Percentiles rank a stretch among this genome's conserved stretches.
phyloP scores from a whole-genome alignment of 1,140 invertebrate species.

The Leptonema lineaticorne region DNA sequence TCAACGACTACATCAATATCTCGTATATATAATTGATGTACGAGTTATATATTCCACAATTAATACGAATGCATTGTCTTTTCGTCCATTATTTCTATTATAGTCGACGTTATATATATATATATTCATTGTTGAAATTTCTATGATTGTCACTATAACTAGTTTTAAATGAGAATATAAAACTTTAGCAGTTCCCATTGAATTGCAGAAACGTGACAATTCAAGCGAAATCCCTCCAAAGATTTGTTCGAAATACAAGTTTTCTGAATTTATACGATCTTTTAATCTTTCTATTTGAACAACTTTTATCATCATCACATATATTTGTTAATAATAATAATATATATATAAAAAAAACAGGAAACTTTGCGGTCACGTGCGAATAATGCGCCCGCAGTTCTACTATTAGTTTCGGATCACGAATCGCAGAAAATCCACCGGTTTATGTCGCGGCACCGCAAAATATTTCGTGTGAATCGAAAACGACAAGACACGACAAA shows the following conservation, averaged over 20 bases:
- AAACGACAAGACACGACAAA: not conserved
- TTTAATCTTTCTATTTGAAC: no score
- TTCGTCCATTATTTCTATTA: not conserved
- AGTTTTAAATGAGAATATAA: slow-evolving; percentile 1
- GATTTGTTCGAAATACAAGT: no score
- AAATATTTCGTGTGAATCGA: slow-evolving; percentile 1
- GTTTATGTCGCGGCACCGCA: not conserved
- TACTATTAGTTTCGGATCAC: not conserved
- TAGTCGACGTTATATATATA: not conserved
- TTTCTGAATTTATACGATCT: no score
- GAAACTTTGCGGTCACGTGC: not conserved
- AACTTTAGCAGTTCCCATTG: not conserved
- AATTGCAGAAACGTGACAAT: not conserved
- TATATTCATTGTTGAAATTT: not conserved
- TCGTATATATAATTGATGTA: slow-evolving; percentile 12
- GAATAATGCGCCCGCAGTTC: slow-evolving; percentile 1
- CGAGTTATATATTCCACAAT: not conserved
- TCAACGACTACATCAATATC: slow-evolving; percentile 21
- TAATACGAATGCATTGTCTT: not conserved
- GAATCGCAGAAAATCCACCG: not conserved
- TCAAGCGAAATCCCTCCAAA: no score
- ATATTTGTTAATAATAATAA: not conserved
- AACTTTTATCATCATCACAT: no score
- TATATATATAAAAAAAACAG: no score
- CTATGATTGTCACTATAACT: not conserved